Evolutionary conservation across 2,113 vertebrate genomes (phyloP), one percentile per base, ranked within the genome.

Genomic region (Delphinus delphis): DNA sequence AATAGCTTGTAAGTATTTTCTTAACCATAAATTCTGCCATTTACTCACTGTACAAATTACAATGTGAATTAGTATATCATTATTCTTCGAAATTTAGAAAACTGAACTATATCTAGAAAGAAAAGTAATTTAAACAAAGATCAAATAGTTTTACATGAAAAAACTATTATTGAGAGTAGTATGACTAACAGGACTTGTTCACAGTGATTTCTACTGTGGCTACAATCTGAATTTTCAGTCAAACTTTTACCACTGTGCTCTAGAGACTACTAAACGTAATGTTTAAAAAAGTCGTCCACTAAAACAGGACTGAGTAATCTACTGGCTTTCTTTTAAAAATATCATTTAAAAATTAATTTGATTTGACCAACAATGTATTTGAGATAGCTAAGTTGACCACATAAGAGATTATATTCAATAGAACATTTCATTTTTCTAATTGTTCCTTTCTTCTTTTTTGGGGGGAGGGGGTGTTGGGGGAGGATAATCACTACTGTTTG

Each of bases 111-210:
- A 71, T 82, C 18, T 73, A 77, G 68, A 86, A 88, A 70, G 8
- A 81, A 88, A 88, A 93, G 25, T 18, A 33, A 88, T 50, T 88
- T 73, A 81, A 95, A 41, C 36, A 68, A 93, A 89, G 23, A 82
- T 77, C 55, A 87, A 79, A 60, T 44, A 11, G 41, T 31, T 93
- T 84, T 73, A 26, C 36, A 79, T 74, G 11, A 88, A 76, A 44
- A 31, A 62, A 65, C 86, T 58, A 47, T 10, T 83, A 88, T 6
- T 18, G 36, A 68, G 38, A 79, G 68, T 3, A 83, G 41, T 20
- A 55, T 7, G 14, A 93, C n/a, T 68, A 70, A 68, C 36, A 60
- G n/a, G 6, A 65, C 65, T 65, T 93, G 70, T 23, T 85, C n/a
- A 92, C 53, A 63, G 55, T 55, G 58, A 87, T 36, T 70, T 55